Evolutionary conservation across 2,888 invertebrate genomes (phyloP), one percentile per base, ranked within the genome.

Genomic region (Gryllus longicercus): DNA sequence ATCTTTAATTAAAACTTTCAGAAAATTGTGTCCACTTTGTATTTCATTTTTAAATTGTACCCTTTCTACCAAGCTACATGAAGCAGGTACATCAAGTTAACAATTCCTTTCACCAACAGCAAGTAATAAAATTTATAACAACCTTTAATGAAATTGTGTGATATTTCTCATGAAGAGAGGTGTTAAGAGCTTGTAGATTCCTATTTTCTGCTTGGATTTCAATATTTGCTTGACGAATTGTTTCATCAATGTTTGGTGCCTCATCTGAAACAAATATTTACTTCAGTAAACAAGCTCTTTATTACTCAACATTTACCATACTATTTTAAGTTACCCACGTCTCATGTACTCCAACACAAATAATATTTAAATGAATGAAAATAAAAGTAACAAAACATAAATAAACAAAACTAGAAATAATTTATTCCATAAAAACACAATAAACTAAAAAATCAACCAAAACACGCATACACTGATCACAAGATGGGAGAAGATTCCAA

Each of bases 151-250:
- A 96, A 90, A 96, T 96, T 18, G 95, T 93, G 85, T 98, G 98
- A 86, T 98, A 96, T 84, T 94, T 93, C 88, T 97, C 96, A 85
- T 98, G 98, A 75, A 98, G 89, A 10, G 95, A 92, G 3, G 97
- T 97, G 85, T 96, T 95, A 79, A 97, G 89, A 50, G 94, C 94
- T 88, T 98, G 96, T n/a, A 99, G 90, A 83, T 95, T 94, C 76
- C 94, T 91, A 88, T 97, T 98, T 89, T 99, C 98, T 2, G 91
- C 92, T 86, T 96, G 95, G 82, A 98, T 91, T 85, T 96, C 95
- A 79, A 93, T 92, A 85, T 97, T 95, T 38, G 96, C 93, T 83
- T 95, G 93, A 75, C 94, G 91, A 25, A 98, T 92, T 1, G 93
- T 92, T 85, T 95, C 95, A 84, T 96, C 96, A 78, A 97, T 89